These are phyloP conservation scores for Coreius guichenoti DNA, from an alignment of 2,797 vertebrate species.

Conservation along the genomic window DNA sequence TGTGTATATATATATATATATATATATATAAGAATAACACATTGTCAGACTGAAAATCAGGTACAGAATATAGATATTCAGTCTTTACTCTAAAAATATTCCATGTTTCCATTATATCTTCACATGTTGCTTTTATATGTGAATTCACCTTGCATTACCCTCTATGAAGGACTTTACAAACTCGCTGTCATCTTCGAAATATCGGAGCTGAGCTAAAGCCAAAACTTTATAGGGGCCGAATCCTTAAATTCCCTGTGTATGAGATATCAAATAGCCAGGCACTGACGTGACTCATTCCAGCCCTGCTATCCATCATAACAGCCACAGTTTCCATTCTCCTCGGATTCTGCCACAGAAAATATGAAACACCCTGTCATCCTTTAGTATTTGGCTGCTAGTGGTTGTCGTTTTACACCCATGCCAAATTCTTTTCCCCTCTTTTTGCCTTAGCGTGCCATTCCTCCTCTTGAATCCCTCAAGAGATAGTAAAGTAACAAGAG, in stretches of 20 bases:
- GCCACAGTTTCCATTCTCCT: slow-evolving; percentile 20
- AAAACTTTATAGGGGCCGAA: slow-evolving; percentile 23
- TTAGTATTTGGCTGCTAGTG: not conserved
- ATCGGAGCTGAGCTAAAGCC: slow-evolving; percentile 13
- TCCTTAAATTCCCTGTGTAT: slow-evolving; percentile 18
- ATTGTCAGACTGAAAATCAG: not conserved
- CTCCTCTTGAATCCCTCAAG: slow-evolving; percentile 5
- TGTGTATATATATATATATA: too few relatives aligned
- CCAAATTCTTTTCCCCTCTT: not conserved
- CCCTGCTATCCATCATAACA: slow-evolving; percentile 33
- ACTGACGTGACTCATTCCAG: slow-evolving; percentile 15
- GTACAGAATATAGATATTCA: not conserved
- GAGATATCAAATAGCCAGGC: slow-evolving; percentile 23
- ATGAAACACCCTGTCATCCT: not conserved
- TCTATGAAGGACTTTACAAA: slow-evolving; percentile 10
- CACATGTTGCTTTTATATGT: not conserved
- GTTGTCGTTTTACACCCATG: not conserved
- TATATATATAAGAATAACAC: not conserved
- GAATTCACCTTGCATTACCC: slow-evolving; percentile 5
- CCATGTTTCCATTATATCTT: not conserved
- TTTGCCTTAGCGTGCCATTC: slow-evolving; percentile 5
- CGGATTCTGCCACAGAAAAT: slow-evolving; percentile 5
- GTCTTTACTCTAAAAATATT: not conserved
- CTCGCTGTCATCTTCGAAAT: slow-evolving; percentile 6
- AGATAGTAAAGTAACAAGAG: slow-evolving; percentile 19